phyloP scores from a whole-genome alignment of 2,113 vertebrate genomes.

The Nerophis ophidion region DNA sequence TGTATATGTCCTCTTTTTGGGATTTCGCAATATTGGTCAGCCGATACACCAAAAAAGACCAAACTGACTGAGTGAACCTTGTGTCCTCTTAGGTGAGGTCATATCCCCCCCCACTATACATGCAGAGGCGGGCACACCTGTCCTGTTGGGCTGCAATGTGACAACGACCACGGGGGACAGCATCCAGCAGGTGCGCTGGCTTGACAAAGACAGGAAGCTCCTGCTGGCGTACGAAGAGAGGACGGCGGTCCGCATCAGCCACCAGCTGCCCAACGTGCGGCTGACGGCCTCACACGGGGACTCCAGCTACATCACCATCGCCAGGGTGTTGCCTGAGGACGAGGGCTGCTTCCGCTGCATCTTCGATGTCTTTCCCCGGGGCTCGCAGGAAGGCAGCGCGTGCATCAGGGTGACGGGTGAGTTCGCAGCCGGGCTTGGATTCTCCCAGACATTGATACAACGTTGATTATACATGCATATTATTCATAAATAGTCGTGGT shows the following conservation, averaged over 20 bases:
- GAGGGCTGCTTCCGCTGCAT: conserved; percentile 70
- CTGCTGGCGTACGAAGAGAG: conserved; percentile 55
- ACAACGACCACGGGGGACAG: conserved; percentile 15
- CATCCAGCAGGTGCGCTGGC: conserved; percentile 69
- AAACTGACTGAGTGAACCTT: neutral
- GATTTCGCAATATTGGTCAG: no score
- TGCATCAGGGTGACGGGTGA: conserved; percentile 64
- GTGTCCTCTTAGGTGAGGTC: conserved; percentile 53
- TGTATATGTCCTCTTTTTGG: no score
- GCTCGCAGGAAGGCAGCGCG: conserved; percentile 45
- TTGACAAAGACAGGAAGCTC: conserved; percentile 17
- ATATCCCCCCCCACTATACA: conserved; percentile 33
- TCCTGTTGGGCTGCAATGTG: conserved; percentile 63
- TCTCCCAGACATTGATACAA: no score
- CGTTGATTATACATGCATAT: no score
- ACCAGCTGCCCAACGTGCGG: conserved; percentile 30
- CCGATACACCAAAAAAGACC: no score
- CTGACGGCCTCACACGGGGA: conserved; percentile 25
- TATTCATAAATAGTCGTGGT: no score
- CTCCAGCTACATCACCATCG: conserved; percentile 62
- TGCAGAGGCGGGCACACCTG: conserved; percentile 31
- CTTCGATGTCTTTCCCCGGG: conserved; percentile 65
- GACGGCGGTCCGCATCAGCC: conserved; percentile 13
- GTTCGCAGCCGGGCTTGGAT: neutral
- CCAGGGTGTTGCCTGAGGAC: conserved; percentile 23